Evolutionary conservation across 1,140 invertebrate species (phyloP), one percentile per base, ranked within the genome.

Genomic region (Listronotus oregonensis): DNA sequence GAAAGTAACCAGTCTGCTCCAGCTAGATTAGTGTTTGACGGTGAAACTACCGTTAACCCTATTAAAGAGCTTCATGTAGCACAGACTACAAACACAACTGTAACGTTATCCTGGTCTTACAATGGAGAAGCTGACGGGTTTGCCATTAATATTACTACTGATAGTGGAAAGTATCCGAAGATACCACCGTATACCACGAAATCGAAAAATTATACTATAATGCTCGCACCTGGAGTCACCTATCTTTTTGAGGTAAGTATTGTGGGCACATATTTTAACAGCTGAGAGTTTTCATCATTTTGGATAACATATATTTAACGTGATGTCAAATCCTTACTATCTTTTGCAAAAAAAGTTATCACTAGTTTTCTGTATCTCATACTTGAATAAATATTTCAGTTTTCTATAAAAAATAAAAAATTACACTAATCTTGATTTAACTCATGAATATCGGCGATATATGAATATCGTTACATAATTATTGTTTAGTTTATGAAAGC

Each of bases 101-200:
- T 89, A 0, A 79, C 72, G 0, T 67, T 93, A 0, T 69, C 73
- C 0, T 94, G 91, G 91, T 79, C 79, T 0, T 77, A 81, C 63
- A 76, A 79, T 37, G 76, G 86, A 0, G 79, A 80, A n/a, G 85
- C 84, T 1, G 86, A 89, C 43, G 85, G 86, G 0, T 92, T 90
- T 71, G 74, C 77, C 1, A 73, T 92, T 1, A 80, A 79, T 9
- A 75, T 85, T 1, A 74, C 78, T 27, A 77, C 82, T 37, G 17
- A 43, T 9, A 80, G 80, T 0, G 46, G 72, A 0, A 77, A 80
- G 0, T 90, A 89, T 79, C 84, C 86, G 0, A 68, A 74, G 9
- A 62, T 82, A 0, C 71, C 77, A 2, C 70, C 76, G 0, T 66
- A 79, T 0, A 73, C 63, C 11, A 84, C 81, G 0, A 71, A 59